These are phyloP conservation scores for Varanus komodoensis DNA, from an alignment of 2,113 vertebrate species.

Conservation along the genomic window DNA sequence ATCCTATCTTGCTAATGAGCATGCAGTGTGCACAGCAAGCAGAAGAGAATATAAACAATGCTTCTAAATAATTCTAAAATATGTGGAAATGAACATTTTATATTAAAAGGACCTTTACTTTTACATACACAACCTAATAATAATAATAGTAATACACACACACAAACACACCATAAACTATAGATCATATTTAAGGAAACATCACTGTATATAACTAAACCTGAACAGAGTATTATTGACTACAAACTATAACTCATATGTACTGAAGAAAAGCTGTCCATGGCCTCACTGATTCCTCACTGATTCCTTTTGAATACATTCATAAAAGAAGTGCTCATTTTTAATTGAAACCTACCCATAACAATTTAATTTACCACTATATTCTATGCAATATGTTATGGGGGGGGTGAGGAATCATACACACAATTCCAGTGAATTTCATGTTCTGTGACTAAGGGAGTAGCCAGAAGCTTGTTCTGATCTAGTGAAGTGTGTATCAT, in stretches of 20 bases:
- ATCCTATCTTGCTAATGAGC: background rate
- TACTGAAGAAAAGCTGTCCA: background rate
- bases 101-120: background rate
- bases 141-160: background rate
- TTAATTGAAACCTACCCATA: background rate
- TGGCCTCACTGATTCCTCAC: too few relatives aligned
- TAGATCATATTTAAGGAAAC: background rate
- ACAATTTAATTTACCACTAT: background rate
- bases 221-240: background rate
- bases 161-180: background rate
- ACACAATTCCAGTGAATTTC: background rate
- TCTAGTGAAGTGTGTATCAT: constrained; percentile 16
- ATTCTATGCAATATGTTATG: background rate
- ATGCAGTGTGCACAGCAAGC: too few relatives aligned
- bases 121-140: background rate
- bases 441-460: constrained; percentile 10
- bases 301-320: background rate
- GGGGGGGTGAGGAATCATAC: too few relatives aligned
- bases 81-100: background rate
- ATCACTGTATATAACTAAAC: background rate
- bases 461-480: constrained; percentile 21
- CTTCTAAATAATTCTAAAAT: background rate
- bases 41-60: background rate
- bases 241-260: background rate
- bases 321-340: background rate